These are phyloP conservation scores for Noctua comes DNA, from an alignment of 2,888 invertebrate genomes.

Conservation along the genomic window DNA sequence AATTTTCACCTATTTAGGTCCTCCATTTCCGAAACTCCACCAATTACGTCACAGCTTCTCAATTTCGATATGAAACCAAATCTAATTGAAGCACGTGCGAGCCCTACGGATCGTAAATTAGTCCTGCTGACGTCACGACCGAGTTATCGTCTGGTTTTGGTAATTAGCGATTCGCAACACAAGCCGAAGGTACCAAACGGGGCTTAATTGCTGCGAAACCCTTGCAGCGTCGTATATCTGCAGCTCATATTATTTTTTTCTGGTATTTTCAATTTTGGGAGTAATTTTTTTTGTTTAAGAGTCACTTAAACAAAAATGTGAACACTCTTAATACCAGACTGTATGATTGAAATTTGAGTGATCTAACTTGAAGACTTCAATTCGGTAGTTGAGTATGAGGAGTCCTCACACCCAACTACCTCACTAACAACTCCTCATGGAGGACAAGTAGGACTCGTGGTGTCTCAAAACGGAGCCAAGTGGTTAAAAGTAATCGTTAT, in stretches of 20 bases:
- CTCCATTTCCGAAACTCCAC: neutral
- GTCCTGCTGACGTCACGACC: constrained; percentile 76
- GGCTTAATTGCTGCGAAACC: constrained; percentile 81
- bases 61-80: constrained; percentile 51
- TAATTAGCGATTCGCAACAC: constrained; percentile 88
- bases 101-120: constrained; percentile 65
- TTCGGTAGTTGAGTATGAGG: neutral
- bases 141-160: constrained; percentile 80
- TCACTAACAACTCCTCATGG: too few species aligned
- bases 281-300: constrained; percentile 4
- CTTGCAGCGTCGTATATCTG: constrained; percentile 67
- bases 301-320: neutral
- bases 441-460: neutral
- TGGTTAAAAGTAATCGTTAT: neutral
- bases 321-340: neutral
- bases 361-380: neutral
- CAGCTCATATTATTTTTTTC: constrained; percentile 29
- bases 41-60: constrained; percentile 35
- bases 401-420: too few species aligned
- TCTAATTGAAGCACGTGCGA: constrained; percentile 56
- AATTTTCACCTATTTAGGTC: neutral
- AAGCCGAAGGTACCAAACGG: constrained; percentile 68
- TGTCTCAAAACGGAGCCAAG: neutral
- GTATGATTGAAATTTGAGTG: neutral
- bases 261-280: constrained; percentile 27